Evolutionary conservation across 2,113 vertebrate species (phyloP).

Genomic region (Hemibagrus wyckioides): DNA sequence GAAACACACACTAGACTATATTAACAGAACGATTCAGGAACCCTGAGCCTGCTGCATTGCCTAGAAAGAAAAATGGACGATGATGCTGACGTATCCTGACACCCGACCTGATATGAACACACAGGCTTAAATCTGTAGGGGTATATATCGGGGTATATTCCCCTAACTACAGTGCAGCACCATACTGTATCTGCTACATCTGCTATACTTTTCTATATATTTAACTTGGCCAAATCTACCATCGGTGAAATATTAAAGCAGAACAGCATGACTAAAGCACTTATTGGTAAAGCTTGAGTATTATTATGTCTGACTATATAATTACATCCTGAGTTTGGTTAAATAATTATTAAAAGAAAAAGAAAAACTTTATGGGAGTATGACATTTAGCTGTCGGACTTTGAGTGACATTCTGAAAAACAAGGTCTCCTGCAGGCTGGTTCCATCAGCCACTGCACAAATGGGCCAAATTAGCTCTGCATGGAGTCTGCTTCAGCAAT

Average conservation of each 20-base stretch:
- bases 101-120: not conserved
- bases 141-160: not conserved
- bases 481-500: constrained; percentile 38
- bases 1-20: constrained; percentile 8
- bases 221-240: not conserved
- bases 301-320: not conserved
- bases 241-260: not conserved
- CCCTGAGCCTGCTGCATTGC: not conserved
- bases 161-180: not conserved
- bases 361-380: constrained; percentile 18
- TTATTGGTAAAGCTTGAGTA: not conserved
- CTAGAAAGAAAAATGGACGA: not conserved
- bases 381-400: constrained; percentile 47
- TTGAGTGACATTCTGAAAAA: constrained; percentile 46
- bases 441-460: constrained; percentile 46
- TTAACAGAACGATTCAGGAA: not conserved
- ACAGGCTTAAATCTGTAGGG: not conserved
- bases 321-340: constrained; percentile 28
- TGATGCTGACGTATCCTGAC: not conserved
- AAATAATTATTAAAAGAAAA: not conserved
- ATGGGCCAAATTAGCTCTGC: constrained; percentile 48
- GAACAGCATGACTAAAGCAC: not conserved
- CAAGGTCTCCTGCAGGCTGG: constrained; percentile 43
- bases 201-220: not conserved
- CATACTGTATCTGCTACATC: not conserved